Percentiles rank a stretch among this genome's conserved stretches.
Evolutionary conservation across 2,113 vertebrate species (phyloP).

Genomic region (Elephantulus edwardii): DNA sequence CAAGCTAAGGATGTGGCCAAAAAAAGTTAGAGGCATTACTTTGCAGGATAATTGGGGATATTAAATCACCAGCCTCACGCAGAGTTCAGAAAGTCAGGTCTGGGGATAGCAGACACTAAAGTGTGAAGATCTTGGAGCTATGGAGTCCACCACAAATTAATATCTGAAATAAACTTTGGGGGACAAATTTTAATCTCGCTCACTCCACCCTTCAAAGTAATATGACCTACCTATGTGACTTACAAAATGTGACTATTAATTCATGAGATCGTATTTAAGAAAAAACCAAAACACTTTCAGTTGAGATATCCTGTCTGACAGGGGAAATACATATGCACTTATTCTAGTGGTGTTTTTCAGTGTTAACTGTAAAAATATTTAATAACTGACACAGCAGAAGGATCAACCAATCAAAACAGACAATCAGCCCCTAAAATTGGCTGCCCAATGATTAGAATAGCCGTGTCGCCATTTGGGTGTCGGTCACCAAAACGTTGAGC

Average conservation of each 20-base stretch:
- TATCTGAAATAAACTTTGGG: neutral
- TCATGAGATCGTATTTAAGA: neutral
- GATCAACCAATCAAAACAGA: neutral
- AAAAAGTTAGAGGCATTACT: constrained; percentile 37
- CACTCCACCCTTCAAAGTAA: neutral
- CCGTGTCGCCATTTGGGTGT: neutral
- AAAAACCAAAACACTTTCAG: neutral
- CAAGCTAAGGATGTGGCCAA: constrained; percentile 25
- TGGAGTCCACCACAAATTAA: neutral
- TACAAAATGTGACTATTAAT: constrained; percentile 11
- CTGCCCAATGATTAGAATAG: neutral
- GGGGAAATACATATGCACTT: neutral
- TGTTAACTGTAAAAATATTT: neutral
- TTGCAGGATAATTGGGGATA: constrained; percentile 17
- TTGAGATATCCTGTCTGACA: constrained; percentile 5
- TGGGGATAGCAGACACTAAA: neutral
- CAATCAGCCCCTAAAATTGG: neutral
- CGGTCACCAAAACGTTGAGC: neutral
- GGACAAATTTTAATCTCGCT: neutral
- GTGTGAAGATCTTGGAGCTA: neutral
- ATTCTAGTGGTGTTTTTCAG: neutral
- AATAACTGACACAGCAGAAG: neutral
- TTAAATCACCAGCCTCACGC: neutral
- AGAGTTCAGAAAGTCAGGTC: neutral
- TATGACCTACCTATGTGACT: neutral